Conservation (phyloP, 2,797 vertebrate species). For the Discoglossus pictus region DNA sequence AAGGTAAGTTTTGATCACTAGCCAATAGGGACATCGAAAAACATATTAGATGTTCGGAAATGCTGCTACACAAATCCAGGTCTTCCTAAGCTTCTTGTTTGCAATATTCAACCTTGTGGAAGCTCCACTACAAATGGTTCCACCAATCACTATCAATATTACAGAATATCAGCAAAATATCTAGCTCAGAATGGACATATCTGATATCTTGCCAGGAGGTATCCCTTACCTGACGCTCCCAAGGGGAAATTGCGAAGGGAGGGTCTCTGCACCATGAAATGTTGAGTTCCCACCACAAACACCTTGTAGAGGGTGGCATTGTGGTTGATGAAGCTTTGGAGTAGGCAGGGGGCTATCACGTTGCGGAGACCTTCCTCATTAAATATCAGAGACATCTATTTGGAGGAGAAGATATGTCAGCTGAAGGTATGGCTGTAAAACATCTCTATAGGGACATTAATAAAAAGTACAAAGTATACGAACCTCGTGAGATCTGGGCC, state of each 20-base stretch:
- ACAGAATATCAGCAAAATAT: no score
- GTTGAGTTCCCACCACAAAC: constrained; percentile 72
- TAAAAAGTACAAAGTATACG: background rate
- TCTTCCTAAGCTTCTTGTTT: no score
- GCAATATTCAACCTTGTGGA: no score
- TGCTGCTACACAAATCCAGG: no score
- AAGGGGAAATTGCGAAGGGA: constrained; percentile 75
- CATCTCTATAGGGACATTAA: no score
- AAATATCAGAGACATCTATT: constrained; percentile 75
- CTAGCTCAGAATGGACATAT: no score
- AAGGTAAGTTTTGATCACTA: no score
- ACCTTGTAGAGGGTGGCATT: constrained; percentile 74
- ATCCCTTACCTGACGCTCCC: constrained; percentile 71
- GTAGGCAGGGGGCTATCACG: constrained; percentile 68
- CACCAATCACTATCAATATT: no score
- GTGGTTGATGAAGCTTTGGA: constrained; percentile 78
- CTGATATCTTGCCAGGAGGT: no score
- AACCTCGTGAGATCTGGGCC: constrained; percentile 73
- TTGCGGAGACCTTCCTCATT: constrained; percentile 60
- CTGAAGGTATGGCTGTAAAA: background rate
- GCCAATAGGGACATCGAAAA: no score
- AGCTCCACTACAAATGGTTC: no score
- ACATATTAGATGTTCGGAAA: no score
- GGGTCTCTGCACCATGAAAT: constrained; percentile 73
- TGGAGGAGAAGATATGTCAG: constrained; percentile 4